Evolutionary conservation across 1,140 invertebrate genomes (phyloP), one percentile per base, ranked within the genome.

Genomic region (Diabrotica undecimpunctata): DNA sequence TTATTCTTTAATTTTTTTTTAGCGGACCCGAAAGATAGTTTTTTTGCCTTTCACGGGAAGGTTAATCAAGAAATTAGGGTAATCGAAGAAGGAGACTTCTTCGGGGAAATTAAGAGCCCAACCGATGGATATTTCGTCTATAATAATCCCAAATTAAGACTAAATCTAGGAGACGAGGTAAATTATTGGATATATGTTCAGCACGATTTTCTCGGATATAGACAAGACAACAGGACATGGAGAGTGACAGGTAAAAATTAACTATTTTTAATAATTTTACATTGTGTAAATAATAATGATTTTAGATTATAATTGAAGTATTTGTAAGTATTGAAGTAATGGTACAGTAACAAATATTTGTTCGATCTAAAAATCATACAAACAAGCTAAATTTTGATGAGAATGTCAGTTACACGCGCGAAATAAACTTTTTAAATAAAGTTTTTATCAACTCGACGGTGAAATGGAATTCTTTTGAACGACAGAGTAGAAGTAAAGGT

Each of bases 141-240:
- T 12, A 64, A 66, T 35, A 70, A 78, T 59, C 56, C 54, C 2
- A 60, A 71, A n/a, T 46, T 71, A n/a, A 61, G 57, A 54, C 52
- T 79, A 7, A 67, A 71, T 37, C 50, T 67, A 2, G 71, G 68
- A 0, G 77, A 78, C 66, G 66, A 61, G 9, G 66, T 79, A 13
- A 13, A 75, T 60, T 79, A 77, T 65, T 77, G 76, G 75, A 62
- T 77, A 8, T 77, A 74, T 63, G 72, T 79, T 5, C 75, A 78
- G 56, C 58, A 72, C 35, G 61, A 74, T 12, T 67, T 66, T 46
- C 53, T 75, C 3, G 75, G 76, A 7, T 78, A 74, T 64, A 55
- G 67, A 41, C 74, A 71, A 55, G 70, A 74, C 46, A 65, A 67
- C n/a, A 69, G 67, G 50, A 39, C 7, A 38, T 78, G 69, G 71